Evolutionary conservation across 1,140 invertebrate species (phyloP), one percentile per base, ranked within the genome.

Genomic region (Popillia japonica): DNA sequence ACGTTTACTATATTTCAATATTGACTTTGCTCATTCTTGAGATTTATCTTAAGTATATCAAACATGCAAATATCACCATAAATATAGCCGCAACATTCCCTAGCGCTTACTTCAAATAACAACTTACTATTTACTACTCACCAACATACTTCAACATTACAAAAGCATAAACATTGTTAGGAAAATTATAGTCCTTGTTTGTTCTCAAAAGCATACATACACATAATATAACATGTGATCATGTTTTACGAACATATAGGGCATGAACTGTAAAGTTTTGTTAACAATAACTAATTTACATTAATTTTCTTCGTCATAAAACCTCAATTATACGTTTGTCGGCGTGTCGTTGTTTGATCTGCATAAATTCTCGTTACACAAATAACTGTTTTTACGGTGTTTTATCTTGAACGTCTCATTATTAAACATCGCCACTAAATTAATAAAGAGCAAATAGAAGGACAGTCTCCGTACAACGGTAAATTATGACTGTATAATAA

Each of bases 371-470:
- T 64, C 61, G 61, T 22, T 64, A 64, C 61, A 64, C 61, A 64
- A 64, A 64, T 64, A 64, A 64, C 61, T 64, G 61, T 64, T 64
- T 64, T 64, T 64, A 64, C 61, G 61, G 61, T 20, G 61, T 64
- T 27, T 64, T 64, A 64, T 64, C 61, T 64, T 9, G 8, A 27
- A 9, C 61, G 61, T 64, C 61, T 27, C 0, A 9, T 64, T 64
- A 64, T 64, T 64, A 64, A 64, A 22, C 61, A 64, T 64, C 17
- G 61, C n/a, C 17, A 20, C 61, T 64, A 22, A 27, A 64, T 23
- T 64, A 64, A 64, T 64, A 17, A 64, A 22, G 61, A 64, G 61
- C 61, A 64, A 64, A 64, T 64, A 64, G 61, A 64, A n/a, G 17
- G 61, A 64, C 61, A 64, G 61, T 64, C 61, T 64, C 22, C 4